phyloP scores from a whole-genome alignment of 2,797 vertebrate genomes.

The Darevskia mixta region DNA sequence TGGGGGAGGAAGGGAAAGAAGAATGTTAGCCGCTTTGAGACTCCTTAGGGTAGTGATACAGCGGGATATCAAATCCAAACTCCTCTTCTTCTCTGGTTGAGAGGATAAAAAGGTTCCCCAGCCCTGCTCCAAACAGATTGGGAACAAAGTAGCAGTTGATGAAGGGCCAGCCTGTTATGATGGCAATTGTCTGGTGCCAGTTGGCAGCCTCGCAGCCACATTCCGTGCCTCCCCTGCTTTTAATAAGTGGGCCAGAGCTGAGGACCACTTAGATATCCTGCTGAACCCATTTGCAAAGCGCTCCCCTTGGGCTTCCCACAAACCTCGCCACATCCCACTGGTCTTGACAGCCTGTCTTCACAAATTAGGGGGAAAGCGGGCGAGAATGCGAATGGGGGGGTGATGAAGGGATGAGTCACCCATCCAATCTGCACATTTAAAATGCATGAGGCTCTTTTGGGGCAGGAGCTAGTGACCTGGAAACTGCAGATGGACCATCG shows the following conservation, averaged over 20 bases:
- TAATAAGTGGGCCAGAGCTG: neutral
- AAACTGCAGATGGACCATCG: neutral
- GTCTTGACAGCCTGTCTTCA: neutral
- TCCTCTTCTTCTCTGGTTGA: too few species aligned
- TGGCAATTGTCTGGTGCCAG: neutral
- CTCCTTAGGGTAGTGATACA: too few species aligned
- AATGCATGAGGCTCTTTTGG: neutral
- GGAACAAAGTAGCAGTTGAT: too few species aligned
- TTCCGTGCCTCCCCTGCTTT: neutral
- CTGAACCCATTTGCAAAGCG: neutral
- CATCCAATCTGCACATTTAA: neutral
- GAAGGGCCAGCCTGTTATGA: too few species aligned
- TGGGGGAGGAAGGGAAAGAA: too few species aligned
- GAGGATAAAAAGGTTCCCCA: too few species aligned
- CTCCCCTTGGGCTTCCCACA: neutral
- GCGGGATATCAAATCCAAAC: too few species aligned
- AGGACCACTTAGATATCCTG: neutral
- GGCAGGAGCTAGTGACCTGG: neutral
- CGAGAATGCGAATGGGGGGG: neutral
- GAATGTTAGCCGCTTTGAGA: too few species aligned
- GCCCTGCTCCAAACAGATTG: too few species aligned
- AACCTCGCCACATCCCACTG: neutral
- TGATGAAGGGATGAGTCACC: neutral
- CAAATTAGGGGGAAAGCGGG: neutral
- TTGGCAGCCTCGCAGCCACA: neutral